Conservation (phyloP, 2,113 vertebrate genomes). For the Apteryx mantelli region DNA sequence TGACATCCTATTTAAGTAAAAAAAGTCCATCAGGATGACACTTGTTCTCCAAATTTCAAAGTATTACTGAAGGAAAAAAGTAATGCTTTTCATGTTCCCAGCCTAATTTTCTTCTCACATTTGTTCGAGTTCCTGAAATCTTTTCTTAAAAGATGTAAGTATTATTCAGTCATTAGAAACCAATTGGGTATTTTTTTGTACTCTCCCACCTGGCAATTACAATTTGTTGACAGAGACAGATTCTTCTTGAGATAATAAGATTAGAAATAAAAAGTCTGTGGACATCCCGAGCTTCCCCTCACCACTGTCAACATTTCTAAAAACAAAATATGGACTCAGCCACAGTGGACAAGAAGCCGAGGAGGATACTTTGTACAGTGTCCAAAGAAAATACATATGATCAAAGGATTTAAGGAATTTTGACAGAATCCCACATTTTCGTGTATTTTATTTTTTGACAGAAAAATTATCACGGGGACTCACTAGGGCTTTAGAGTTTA, state of each 20-base stretch:
- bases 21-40: background rate
- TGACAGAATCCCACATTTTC: background rate
- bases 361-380: background rate
- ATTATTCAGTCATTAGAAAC: background rate
- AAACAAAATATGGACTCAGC: background rate
- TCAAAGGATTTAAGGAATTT: background rate
- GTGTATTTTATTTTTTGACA: background rate
- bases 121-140: background rate
- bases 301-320: background rate
- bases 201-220: background rate
- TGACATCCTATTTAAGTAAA: background rate
- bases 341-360: background rate
- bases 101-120: background rate
- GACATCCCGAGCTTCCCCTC: background rate
- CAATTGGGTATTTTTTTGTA: background rate
- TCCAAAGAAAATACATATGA: background rate
- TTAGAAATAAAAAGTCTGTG: background rate
- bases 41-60: background rate
- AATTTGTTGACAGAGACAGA: background rate
- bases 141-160: background rate
- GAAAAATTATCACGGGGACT: background rate
- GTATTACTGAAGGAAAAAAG: rapidly evolving
- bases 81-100: background rate
- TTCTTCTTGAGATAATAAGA: background rate
- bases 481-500: background rate